phyloP scores from a whole-genome alignment of 1,140 invertebrate genomes.

The Ips typographus region DNA sequence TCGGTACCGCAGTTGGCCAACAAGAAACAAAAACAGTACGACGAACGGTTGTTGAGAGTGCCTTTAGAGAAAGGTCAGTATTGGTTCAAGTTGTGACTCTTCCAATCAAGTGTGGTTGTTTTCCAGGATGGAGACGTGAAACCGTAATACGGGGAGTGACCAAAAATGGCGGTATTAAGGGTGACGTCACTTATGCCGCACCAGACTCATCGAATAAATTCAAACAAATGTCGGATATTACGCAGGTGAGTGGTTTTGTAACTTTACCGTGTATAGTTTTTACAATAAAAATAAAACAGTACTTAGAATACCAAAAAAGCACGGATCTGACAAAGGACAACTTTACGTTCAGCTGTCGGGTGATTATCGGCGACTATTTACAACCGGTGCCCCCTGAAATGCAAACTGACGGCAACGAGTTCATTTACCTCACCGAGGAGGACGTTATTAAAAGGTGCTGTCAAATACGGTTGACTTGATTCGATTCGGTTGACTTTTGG shows the following conservation, averaged over 20 bases:
- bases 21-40: conserved; percentile 55
- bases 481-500: background rate
- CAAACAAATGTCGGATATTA: conserved; percentile 71
- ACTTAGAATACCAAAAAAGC: conserved; percentile 74
- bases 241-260: conserved; percentile 58
- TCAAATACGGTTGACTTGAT: background rate
- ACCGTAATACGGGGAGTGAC: conserved; percentile 84
- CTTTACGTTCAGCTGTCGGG: conserved; percentile 88
- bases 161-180: conserved; percentile 76
- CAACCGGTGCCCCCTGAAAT: conserved; percentile 64
- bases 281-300: conserved; percentile 55
- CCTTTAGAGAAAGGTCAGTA: conserved; percentile 67
- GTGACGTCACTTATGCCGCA: conserved; percentile 86
- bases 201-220: conserved; percentile 79
- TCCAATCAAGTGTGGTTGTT: background rate
- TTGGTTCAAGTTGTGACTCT: background rate
- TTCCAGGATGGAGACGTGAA: conserved; percentile 80
- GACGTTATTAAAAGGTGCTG: conserved; percentile 62
- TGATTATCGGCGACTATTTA: conserved; percentile 86
- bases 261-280: background rate
- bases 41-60: conserved; percentile 67
- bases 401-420: conserved; percentile 57
- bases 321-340: conserved; percentile 79
- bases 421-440: conserved; percentile 61
- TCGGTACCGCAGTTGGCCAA: conserved; percentile 50